Evolutionary conservation across 2,888 invertebrate genomes (phyloP).

Genomic region (Tetramorium bicarinatum): DNA sequence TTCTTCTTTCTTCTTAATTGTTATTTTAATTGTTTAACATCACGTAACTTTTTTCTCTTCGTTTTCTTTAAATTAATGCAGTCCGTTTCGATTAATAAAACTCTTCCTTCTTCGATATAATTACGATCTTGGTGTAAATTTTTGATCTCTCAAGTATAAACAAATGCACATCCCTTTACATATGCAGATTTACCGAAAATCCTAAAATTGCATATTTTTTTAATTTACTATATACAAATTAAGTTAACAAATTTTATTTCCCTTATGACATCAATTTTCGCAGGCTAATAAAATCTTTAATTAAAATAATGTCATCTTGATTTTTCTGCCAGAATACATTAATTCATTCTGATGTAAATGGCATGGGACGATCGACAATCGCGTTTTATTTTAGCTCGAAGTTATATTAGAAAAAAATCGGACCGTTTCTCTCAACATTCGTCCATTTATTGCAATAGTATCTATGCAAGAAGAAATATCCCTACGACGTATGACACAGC

Average conservation of each 20-base stretch:
- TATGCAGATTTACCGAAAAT: background rate
- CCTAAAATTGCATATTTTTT: background rate
- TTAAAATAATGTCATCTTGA: background rate
- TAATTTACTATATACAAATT: constrained; percentile 18
- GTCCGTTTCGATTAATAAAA: background rate
- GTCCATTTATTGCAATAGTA: constrained; percentile 58
- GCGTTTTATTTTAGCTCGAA: background rate
- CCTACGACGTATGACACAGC: constrained; percentile 73
- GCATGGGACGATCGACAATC: background rate
- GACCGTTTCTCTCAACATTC: constrained; percentile 37
- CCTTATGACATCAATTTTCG: background rate
- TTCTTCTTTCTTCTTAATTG: background rate
- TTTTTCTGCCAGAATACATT: background rate
- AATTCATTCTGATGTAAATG: background rate
- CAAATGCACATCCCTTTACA: background rate
- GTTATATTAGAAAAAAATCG: constrained; percentile 21
- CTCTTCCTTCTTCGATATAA: background rate
- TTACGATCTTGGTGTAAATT: background rate
- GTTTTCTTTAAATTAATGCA: background rate
- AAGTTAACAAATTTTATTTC: background rate
- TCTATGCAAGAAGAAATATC: constrained; percentile 67
- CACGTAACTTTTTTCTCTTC: background rate
- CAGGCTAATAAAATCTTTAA: background rate
- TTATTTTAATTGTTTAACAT: background rate
- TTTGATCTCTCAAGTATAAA: background rate